Base-by-base conservation (phyloP, 2,888 invertebrate species). In the Troides aeacus region DNA sequence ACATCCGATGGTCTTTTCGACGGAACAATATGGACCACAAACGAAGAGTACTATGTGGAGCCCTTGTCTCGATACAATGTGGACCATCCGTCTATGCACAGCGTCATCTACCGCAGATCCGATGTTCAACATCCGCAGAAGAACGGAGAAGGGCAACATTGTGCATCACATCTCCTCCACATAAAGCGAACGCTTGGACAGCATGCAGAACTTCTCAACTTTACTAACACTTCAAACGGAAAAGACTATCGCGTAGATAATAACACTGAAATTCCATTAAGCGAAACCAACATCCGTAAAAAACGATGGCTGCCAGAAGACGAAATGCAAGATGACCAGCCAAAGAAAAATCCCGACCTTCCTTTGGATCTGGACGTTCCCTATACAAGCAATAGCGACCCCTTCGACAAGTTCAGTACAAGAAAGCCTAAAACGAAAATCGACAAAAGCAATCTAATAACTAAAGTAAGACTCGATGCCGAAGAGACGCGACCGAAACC, bases 1-100 rank as follows among this genome's bases (percentile, higher is more conserved):
- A 97, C 97, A 72, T 94, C 94, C 71, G 96, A 97, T 72, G 98
- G 98, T 70, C 93, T 97, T 71, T 97, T 98, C 87, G 98, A 98
- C 84, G 98, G 98, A 67, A 96, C 96, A 68, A 96, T 98, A 81
- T 94, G 95, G 86, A 96, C 97, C 66, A 92, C 93, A 70, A 92
- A 94, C 66, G 97, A 97, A 80, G 96, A 97, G 79, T 97, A 95
- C 89, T 97, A 97, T 87, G 94, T 98, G 77, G 98, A 98, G 86
- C 97, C 97, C 10, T 91, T 96, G 70, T 94, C 94, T 77, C 94
- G 96, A 77, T 96, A 96, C 84, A 87, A 90, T 76, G 79, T 89
- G 56, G 91, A 94, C 76, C 89, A 93, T 77, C 88, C 90, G 42
- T 86, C 91, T 74, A 92, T 97, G 89, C 97, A 97, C 90, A 96